A percentile compares a stretch with the other conserved stretches of the same genome.
Conservation (phyloP, 2,888 invertebrate species). For the Torymus aiolomorphi region DNA sequence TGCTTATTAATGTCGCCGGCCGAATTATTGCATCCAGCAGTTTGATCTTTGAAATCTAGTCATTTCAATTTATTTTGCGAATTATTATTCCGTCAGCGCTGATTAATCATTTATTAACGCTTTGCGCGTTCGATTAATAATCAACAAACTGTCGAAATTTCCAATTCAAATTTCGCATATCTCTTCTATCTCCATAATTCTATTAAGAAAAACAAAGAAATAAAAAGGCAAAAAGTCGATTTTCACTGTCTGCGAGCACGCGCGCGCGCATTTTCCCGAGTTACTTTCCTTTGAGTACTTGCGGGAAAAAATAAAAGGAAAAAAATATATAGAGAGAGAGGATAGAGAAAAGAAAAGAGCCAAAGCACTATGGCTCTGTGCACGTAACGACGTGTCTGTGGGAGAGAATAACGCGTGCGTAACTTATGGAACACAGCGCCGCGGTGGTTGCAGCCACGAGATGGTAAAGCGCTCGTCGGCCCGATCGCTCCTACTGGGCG, state of each 20-base stretch:
- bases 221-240: too few species aligned
- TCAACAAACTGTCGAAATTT: too few species aligned
- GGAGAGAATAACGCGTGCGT: slow-evolving; percentile 69
- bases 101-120: too few species aligned
- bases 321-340: background rate
- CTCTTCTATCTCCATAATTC: too few species aligned
- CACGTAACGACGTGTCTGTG: slow-evolving; percentile 24
- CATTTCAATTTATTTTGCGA: too few species aligned
- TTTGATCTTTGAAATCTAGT: background rate
- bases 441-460: slow-evolving; percentile 76
- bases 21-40: background rate
- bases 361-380: slow-evolving; percentile 13
- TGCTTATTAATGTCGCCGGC: too few species aligned
- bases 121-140: too few species aligned
- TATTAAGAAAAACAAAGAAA: too few species aligned
- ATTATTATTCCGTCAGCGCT: too few species aligned
- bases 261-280: background rate
- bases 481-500: slow-evolving; percentile 3
- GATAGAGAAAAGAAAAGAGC: background rate
- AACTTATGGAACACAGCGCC: slow-evolving; percentile 73
- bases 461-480: slow-evolving; percentile 68
- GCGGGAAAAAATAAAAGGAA: slow-evolving; percentile 3
- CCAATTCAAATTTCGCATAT: too few species aligned
- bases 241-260: too few species aligned
- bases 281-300: slow-evolving; percentile 45